A percentile compares a stretch with the other conserved stretches of the same genome.
phyloP scores from a whole-genome alignment of 2,888 invertebrate genomes.

The Allygus modestus region DNA sequence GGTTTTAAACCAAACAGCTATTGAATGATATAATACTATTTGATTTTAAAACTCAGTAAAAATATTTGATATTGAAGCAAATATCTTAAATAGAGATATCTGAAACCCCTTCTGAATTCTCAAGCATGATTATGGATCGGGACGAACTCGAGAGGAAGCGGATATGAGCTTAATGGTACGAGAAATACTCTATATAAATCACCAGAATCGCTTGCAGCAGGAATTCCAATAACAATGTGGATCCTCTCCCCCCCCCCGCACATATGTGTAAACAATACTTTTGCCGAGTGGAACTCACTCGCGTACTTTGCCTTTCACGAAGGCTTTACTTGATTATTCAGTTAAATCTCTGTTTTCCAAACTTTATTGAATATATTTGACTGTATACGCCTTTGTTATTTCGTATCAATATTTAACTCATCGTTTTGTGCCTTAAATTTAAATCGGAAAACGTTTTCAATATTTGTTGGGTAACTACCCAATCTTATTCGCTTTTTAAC shows the following conservation, averaged over 20 bases:
- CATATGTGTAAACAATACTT: constrained; percentile 55
- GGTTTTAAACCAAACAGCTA: too few relatives aligned
- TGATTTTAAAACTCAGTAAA: too few relatives aligned
- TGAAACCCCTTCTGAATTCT: neutral
- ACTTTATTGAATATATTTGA: neutral
- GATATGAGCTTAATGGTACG: constrained; percentile 51
- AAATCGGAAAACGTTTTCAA: too few relatives aligned
- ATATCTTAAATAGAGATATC: too few relatives aligned
- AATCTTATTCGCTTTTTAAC: too few relatives aligned
- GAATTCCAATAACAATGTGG: constrained; percentile 49
- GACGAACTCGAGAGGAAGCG: constrained; percentile 27
- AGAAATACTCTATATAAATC: constrained; percentile 51
- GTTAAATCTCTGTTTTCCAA: neutral
- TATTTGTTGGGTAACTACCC: too few relatives aligned
- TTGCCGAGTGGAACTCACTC: neutral
- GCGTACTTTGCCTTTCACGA: neutral
- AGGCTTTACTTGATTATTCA: neutral
- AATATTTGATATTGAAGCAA: too few relatives aligned
- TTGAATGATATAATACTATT: too few relatives aligned
- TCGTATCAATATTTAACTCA: too few relatives aligned
- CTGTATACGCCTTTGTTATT: neutral
- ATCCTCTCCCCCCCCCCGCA: neutral
- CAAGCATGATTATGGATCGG: neutral
- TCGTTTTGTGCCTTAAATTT: too few relatives aligned
- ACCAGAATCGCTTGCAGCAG: constrained; percentile 42